phyloP scores from a whole-genome alignment of 2,113 vertebrate genomes.

The Protomyctophum bolini region DNA sequence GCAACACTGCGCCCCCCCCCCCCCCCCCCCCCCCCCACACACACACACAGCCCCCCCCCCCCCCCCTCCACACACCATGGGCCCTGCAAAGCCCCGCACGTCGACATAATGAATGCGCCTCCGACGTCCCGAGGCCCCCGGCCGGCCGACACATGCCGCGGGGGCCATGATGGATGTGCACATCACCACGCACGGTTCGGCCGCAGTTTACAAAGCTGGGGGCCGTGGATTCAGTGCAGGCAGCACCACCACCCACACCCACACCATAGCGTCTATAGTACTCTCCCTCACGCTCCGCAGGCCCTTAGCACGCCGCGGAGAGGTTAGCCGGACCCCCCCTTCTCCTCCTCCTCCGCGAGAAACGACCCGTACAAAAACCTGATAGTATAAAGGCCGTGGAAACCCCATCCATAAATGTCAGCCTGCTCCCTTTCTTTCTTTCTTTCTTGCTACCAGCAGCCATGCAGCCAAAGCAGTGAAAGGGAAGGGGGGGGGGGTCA shows the following conservation, averaged over 20 bases:
- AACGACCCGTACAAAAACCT: conserved; percentile 61
- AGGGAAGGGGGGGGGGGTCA: conserved; percentile 30
- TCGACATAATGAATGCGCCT: conserved; percentile 67
- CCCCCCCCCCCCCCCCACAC: background rate
- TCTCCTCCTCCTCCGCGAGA: conserved; percentile 39
- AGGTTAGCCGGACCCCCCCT: conserved; percentile 40
- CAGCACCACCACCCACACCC: conserved; percentile 26
- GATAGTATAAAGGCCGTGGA: conserved; percentile 66
- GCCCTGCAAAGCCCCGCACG: conserved; percentile 14
- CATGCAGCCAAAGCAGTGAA: conserved; percentile 3
- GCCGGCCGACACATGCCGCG: too few species aligned
- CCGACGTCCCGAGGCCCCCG: conserved; percentile 49
- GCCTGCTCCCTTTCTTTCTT: conserved; percentile 19
- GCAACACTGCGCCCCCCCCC: background rate
- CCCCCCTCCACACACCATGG: background rate
- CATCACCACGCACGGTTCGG: conserved; percentile 55
- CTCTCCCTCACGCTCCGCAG: conserved; percentile 36
- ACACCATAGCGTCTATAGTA: conserved; percentile 53
- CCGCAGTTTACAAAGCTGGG: conserved; percentile 60
- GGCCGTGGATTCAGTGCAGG: conserved; percentile 55
- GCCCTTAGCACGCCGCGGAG: conserved; percentile 38
- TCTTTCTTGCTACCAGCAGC: conserved; percentile 45
- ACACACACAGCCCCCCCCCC: background rate
- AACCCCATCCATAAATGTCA: conserved; percentile 74
- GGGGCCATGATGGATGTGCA: conserved; percentile 71